Evolutionary conservation across 2,888 invertebrate species (phyloP).

Genomic region (Cephus sareptanus): DNA sequence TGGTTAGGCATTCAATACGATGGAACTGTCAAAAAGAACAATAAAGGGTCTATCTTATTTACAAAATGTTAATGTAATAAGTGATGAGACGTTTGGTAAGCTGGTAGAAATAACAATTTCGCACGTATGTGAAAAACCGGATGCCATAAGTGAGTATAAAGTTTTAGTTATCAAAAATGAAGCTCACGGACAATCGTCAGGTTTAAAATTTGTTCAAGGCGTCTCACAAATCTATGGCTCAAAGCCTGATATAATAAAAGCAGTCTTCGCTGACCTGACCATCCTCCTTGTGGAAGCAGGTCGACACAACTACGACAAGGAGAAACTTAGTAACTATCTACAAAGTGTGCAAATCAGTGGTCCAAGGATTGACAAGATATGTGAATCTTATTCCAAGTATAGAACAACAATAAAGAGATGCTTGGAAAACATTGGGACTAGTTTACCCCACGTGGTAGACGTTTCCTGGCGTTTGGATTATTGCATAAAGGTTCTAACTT

Average conservation of each 20-base stretch:
- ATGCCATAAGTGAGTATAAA: constrained; percentile 43
- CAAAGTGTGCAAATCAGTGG: constrained; percentile 39
- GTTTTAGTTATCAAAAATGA: background rate
- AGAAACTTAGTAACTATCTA: constrained; percentile 44
- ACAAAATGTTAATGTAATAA: constrained; percentile 42
- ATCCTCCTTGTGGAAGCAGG: constrained; percentile 55
- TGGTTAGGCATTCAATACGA: constrained; percentile 17
- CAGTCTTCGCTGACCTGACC: constrained; percentile 48
- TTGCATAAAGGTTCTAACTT: constrained; percentile 54
- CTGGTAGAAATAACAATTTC: constrained; percentile 40
- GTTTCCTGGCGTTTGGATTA: constrained; percentile 63
- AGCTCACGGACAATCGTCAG: background rate
- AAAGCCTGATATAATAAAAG: constrained; percentile 48
- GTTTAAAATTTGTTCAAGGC: constrained; percentile 34
- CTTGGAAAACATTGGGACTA: constrained; percentile 52
- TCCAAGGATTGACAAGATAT: constrained; percentile 47
- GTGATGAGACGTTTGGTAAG: constrained; percentile 46
- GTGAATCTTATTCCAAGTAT: constrained; percentile 44
- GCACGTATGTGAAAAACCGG: constrained; percentile 38
- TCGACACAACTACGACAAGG: constrained; percentile 47
- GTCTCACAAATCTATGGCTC: constrained; percentile 44
- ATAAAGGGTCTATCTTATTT: constrained; percentile 38
- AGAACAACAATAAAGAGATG: constrained; percentile 45
- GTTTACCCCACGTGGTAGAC: constrained; percentile 57
- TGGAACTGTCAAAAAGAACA: constrained; percentile 49